Percentiles rank a stretch among this genome's conserved stretches.
phyloP scores from a whole-genome alignment of 2,797 vertebrate species.

The Bryconaethiops microstoma region DNA sequence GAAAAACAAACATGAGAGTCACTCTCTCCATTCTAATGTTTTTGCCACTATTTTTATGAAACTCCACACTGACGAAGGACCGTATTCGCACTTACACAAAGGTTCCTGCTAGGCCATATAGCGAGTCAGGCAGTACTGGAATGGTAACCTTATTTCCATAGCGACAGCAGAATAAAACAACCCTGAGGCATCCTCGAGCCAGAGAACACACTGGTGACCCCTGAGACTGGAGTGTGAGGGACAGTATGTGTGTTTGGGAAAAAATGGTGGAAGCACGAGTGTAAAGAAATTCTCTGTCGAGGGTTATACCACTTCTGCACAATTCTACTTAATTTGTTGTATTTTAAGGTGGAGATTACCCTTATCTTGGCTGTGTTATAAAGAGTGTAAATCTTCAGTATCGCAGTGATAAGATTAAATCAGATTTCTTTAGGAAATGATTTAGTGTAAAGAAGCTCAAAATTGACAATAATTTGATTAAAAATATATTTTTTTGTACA shows the following conservation, averaged over 20 bases:
- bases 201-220: slow-evolving; percentile 40
- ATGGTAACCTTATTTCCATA: slow-evolving; percentile 53
- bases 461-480: no score
- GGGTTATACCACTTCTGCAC: not conserved
- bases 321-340: not conserved
- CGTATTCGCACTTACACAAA: not conserved
- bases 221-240: slow-evolving; percentile 6
- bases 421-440: no score
- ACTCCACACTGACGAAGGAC: not conserved
- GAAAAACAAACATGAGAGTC: not conserved
- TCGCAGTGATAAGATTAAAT: no score
- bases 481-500: no score
- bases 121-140: slow-evolving; percentile 32
- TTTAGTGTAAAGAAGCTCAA: no score
- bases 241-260: slow-evolving; percentile 10
- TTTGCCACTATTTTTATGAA: not conserved
- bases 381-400: no score
- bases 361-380: not conserved
- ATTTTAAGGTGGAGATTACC: not conserved
- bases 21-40: not conserved
- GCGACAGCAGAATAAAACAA: slow-evolving; percentile 43
- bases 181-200: slow-evolving; percentile 7
- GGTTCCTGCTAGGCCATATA: slow-evolving; percentile 27
- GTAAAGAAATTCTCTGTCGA: not conserved
- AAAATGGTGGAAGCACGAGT: not conserved